A percentile compares a stretch with the other conserved stretches of the same genome.
Evolutionary conservation across 2,888 invertebrate species (phyloP).

Genomic region (Ochropleura leucogaster): DNA sequence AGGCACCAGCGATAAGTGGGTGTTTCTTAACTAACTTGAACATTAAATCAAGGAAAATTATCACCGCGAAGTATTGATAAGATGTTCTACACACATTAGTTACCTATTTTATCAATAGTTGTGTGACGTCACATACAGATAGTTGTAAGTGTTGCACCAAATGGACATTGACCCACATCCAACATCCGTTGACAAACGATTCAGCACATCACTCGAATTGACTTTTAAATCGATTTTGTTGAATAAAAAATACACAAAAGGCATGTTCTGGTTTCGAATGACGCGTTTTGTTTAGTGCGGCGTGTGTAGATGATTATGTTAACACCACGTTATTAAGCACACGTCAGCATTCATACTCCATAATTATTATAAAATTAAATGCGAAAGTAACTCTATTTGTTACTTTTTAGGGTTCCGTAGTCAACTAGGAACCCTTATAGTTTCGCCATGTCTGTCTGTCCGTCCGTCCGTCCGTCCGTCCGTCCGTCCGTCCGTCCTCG

Average conservation of each 20-base stretch:
- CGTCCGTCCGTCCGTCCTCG: no score
- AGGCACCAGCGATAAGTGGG: neutral
- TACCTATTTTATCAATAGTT: slow-evolving; percentile 49
- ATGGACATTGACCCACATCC: slow-evolving; percentile 85
- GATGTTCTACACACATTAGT: slow-evolving; percentile 48
- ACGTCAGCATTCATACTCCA: no score
- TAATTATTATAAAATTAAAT: no score
- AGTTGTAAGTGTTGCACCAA: slow-evolving; percentile 64
- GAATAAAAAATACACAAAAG: slow-evolving; percentile 77
- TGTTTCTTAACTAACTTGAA: slow-evolving; percentile 9
- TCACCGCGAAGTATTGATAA: slow-evolving; percentile 49
- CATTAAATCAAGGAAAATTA: slow-evolving; percentile 31
- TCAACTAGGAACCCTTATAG: no score
- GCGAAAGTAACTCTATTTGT: no score
- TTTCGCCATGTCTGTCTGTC: no score
- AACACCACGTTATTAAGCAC: slow-evolving; percentile 33
- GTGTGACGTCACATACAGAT: slow-evolving; percentile 56
- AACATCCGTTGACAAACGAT: slow-evolving; percentile 79
- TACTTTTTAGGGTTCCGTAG: no score
- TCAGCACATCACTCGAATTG: slow-evolving; percentile 82
- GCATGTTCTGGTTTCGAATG: slow-evolving; percentile 60
- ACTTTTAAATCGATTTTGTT: slow-evolving; percentile 81
- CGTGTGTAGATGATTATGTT: slow-evolving; percentile 51
- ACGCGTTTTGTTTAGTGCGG: slow-evolving; percentile 63
- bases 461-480: no score